Evolutionary conservation across 2,113 vertebrate genomes (phyloP).

Genomic region (Engystomops pustulosus): DNA sequence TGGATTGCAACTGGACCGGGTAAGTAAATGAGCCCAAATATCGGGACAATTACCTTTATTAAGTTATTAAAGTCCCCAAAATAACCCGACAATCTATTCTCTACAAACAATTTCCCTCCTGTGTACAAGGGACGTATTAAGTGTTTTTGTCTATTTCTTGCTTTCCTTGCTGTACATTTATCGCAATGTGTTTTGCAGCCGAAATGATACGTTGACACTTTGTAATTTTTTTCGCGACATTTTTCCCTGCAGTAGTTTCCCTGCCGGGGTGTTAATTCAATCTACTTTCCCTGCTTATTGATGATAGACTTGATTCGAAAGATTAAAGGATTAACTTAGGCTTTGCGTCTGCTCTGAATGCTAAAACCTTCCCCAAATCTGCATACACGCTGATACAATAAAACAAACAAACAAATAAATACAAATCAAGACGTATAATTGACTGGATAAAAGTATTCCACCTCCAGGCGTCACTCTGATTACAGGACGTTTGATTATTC

Average conservation of each 20-base stretch:
- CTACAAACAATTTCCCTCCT: too few relatives aligned
- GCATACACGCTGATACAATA: conserved; percentile 62
- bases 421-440: conserved; percentile 69
- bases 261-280: conserved; percentile 77
- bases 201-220: conserved; percentile 68
- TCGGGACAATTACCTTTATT: too few relatives aligned
- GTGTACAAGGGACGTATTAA: background rate
- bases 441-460: conserved; percentile 65
- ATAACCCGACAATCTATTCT: too few relatives aligned
- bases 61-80: too few relatives aligned
- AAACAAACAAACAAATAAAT: conserved; percentile 60
- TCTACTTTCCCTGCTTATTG: conserved; percentile 76
- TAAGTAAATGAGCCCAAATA: too few relatives aligned
- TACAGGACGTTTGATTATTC: conserved; percentile 42
- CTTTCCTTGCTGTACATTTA: background rate
- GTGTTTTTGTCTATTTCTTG: background rate
- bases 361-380: conserved; percentile 75
- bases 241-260: conserved; percentile 74
- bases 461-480: conserved; percentile 40
- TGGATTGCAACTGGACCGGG: too few relatives aligned
- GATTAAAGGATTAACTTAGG: conserved; percentile 72
- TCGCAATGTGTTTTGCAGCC: background rate
- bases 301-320: conserved; percentile 72
- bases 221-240: conserved; percentile 74
- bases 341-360: conserved; percentile 75